Base-by-base conservation (phyloP, 2,888 invertebrate genomes). In the Chrysolina americana region DNA sequence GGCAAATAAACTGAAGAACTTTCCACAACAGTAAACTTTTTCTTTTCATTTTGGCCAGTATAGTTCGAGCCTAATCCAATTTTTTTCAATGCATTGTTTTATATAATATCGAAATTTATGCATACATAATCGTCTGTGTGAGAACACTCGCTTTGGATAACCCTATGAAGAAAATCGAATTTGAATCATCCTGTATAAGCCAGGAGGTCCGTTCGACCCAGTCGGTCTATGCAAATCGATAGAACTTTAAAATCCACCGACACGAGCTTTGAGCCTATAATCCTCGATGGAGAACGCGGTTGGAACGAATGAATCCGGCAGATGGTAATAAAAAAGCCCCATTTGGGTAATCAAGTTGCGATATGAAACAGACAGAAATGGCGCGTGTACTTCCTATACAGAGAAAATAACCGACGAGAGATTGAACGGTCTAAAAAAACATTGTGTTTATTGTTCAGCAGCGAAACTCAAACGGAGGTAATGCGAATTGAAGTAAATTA, bases 271-370 rank as follows among this genome's bases (percentile, higher is more conserved):
- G 21, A 70, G 64, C 70, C 70, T 28, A 50, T 64, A 70, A 70
- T 64, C 70, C 70, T 47, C 19, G 53, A 17, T 50, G 64, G 65
- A 64, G 41, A 68, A 13, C 41, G 53, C 19, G 13, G 41, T 11
- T 41, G 53, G 9, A 15, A 41, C 53, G 53, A 53, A 68, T 68
- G 53, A 56, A 68, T 41, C 53, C 53, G 41, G 19, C 53, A 68
- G 53, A 68, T 19, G 68, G 19, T 41, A 56, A 41, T 68, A 53
- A 68, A 68, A 68, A 68, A 68, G 53, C n/a, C 53, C 41, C 68
- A 68, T 68, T 68, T 53, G 53, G 68, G 68, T 53, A 53, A 68
- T 68, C 68, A 53, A 17, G 68, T 68, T 53, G 11, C 59, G 59
- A 41, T 56, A 53, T 41, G 15, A 56, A 53, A 53, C 53, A 53